Conservation (phyloP, 2,888 invertebrate species). For the Microctonus brassicae region DNA sequence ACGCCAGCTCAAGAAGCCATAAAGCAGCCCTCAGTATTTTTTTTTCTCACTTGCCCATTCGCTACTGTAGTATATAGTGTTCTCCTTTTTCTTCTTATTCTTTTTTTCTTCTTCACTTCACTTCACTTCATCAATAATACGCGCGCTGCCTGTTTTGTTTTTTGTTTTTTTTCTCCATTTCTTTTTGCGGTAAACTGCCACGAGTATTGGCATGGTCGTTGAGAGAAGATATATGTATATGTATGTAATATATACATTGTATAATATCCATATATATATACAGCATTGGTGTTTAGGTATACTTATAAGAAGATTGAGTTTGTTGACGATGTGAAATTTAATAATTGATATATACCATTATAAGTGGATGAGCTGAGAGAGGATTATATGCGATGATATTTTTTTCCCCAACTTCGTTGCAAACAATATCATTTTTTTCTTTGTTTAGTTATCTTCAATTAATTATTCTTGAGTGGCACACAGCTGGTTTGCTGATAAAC, state of each 20-base stretch:
- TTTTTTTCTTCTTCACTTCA: too few relatives aligned
- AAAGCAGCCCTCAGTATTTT: constrained; percentile 47
- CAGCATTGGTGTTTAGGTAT: too few relatives aligned
- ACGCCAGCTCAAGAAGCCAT: constrained; percentile 57
- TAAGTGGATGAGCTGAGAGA: neutral
- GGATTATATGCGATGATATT: neutral
- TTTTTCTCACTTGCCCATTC: neutral
- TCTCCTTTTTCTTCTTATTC: neutral
- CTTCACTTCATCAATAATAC: constrained; percentile 13
- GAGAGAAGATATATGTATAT: neutral
- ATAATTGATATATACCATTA: neutral
- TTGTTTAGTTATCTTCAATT: neutral
- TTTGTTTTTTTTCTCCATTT: neutral
- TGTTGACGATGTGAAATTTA: neutral
- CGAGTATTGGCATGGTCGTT: neutral
- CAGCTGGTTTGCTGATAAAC: neutral
- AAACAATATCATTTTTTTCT: neutral
- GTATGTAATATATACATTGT: too few relatives aligned
- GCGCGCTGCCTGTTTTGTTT: neutral
- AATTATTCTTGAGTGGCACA: neutral
- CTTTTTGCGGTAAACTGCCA: too few relatives aligned
- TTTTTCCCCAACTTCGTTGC: too few relatives aligned
- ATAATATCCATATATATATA: neutral
- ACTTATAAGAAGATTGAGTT: neutral
- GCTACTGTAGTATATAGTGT: neutral